Conservation (phyloP, 2,113 vertebrate species). For the Henicopernis longicauda region DNA sequence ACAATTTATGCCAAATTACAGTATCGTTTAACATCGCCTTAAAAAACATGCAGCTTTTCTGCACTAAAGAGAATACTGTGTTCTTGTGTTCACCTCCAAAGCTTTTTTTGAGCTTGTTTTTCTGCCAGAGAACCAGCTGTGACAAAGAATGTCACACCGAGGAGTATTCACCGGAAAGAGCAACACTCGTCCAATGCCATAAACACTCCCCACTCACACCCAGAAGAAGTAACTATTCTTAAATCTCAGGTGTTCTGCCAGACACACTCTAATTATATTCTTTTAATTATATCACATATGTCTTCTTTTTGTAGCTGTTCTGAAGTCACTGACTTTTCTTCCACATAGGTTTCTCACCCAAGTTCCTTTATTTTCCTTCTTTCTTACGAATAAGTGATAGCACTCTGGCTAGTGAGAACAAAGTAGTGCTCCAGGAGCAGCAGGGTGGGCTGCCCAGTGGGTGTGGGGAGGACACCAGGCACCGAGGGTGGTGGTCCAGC, state of each 20-base stretch:
- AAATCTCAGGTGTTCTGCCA: not conserved
- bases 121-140: not conserved
- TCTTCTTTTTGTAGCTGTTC: not conserved
- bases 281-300: not conserved
- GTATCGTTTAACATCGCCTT: not conserved
- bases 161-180: not conserved
- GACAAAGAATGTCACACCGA: not conserved
- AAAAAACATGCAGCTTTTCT: not conserved
- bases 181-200: not conserved
- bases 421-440: not conserved
- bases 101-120: not conserved
- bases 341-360: not conserved
- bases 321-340: not conserved
- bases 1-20: not conserved
- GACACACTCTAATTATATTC: not conserved
- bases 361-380: not conserved
- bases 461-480: accelerated
- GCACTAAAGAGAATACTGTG: not conserved
- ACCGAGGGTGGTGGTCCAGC: not conserved
- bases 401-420: not conserved
- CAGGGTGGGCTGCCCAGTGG: accelerated
- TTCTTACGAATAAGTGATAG: not conserved
- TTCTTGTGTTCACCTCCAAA: not conserved
- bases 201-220: not conserved
- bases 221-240: not conserved